A percentile compares a stretch with the other conserved stretches of the same genome.
Conservation (phyloP, 2,113 vertebrate species). For the Dolichotis patagonum region DNA sequence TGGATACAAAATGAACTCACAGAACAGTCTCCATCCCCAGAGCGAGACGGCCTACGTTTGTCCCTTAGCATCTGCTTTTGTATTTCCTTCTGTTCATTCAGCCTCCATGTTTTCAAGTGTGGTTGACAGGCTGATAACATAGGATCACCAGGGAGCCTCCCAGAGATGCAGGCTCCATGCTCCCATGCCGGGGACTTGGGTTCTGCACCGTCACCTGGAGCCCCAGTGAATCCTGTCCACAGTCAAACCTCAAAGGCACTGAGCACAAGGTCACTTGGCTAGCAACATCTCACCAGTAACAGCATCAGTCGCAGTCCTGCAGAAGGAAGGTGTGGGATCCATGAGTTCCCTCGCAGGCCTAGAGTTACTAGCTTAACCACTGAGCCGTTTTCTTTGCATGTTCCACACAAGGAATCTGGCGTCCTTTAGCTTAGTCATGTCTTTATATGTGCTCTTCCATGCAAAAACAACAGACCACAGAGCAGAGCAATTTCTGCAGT, state of each 20-base stretch:
- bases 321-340: neutral
- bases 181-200: neutral
- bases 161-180: neutral
- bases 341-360: neutral
- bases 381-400: neutral
- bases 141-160: neutral
- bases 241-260: neutral
- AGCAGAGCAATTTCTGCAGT: neutral
- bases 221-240: accelerated
- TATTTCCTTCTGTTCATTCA: neutral
- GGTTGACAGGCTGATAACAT: too few species aligned
- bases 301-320: too few species aligned
- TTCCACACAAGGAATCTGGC: neutral
- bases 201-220: neutral
- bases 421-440: neutral
- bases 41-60: neutral
- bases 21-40: neutral
- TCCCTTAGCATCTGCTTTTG: neutral
- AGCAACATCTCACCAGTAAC: too few species aligned
- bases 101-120: neutral
- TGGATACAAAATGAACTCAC: neutral
- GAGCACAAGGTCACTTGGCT: neutral
- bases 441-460: neutral
- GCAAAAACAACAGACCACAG: neutral
- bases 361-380: neutral